Percentiles rank a stretch among this genome's conserved stretches.
phyloP scores from a whole-genome alignment of 2,113 vertebrate genomes.

The Xenus cinereus region DNA sequence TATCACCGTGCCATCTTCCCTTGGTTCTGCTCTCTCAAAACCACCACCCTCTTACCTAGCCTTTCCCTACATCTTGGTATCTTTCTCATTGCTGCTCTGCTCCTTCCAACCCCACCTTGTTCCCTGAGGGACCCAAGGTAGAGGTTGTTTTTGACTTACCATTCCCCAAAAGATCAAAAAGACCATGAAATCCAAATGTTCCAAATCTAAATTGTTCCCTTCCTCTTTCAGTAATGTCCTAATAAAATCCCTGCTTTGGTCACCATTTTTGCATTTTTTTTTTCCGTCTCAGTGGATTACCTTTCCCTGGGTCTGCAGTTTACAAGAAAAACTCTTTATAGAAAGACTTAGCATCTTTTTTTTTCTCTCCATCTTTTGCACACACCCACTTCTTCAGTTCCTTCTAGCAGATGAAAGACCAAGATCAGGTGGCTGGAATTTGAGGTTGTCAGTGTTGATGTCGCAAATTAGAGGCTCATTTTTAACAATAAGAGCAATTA shows the following conservation, averaged over 20 bases:
- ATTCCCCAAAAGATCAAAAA: neutral
- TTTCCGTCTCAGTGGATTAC: neutral
- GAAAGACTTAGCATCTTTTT: neutral
- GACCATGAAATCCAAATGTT: neutral
- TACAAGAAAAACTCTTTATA: neutral
- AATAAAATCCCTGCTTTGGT: neutral
- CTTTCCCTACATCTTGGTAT: neutral
- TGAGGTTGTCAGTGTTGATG: slow-evolving; percentile 38
- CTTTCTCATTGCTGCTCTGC: neutral
- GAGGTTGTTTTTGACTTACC: neutral
- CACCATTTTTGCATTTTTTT: neutral
- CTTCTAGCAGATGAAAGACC: neutral
- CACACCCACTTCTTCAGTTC: neutral
- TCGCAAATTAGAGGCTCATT: slow-evolving; percentile 31
- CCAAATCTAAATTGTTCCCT: neutral
- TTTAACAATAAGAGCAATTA: slow-evolving; percentile 53
- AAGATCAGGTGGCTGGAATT: slow-evolving; percentile 14
- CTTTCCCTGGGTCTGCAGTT: neutral
- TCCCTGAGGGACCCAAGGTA: neutral
- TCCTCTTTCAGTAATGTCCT: neutral
- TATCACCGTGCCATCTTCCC: neutral
- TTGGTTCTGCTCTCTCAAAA: neutral
- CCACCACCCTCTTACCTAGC: neutral
- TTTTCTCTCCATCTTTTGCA: neutral
- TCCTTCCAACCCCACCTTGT: neutral